phyloP scores from a whole-genome alignment of 2,797 vertebrate genomes.

The Sebastes steindachneri region DNA sequence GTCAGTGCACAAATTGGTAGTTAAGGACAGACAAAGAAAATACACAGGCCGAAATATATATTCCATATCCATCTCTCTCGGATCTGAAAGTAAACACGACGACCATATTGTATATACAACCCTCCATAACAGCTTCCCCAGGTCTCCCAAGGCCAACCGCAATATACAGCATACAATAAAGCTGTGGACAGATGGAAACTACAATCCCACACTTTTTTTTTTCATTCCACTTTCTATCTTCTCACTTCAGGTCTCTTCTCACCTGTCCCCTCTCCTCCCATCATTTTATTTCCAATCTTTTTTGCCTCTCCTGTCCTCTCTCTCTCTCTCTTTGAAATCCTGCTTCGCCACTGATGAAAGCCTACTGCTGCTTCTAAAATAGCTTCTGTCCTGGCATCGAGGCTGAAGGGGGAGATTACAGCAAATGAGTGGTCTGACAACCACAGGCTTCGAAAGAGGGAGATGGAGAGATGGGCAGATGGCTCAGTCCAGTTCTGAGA shows the following conservation, averaged over 20 bases:
- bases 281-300: slow-evolving; percentile 4
- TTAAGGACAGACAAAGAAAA: slow-evolving; percentile 22
- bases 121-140: slow-evolving; percentile 20
- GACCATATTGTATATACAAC: slow-evolving; percentile 37
- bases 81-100: slow-evolving; percentile 49
- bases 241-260: slow-evolving; percentile 22
- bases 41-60: slow-evolving; percentile 15
- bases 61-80: slow-evolving; percentile 14
- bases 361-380: slow-evolving; percentile 66
- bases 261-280: slow-evolving; percentile 14
- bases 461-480: slow-evolving; percentile 71
- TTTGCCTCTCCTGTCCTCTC: not conserved
- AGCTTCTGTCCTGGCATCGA: slow-evolving; percentile 65
- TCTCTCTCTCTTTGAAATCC: slow-evolving; percentile 39
- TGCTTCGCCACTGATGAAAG: slow-evolving; percentile 57
- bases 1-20: not conserved
- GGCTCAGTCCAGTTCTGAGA: slow-evolving; percentile 59
- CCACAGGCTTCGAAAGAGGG: slow-evolving; percentile 63
- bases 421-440: slow-evolving; percentile 77
- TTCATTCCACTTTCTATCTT: slow-evolving; percentile 14
- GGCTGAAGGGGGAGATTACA: slow-evolving; percentile 70
- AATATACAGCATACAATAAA: slow-evolving; percentile 6
- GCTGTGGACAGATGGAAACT: not conserved
- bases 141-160: slow-evolving; percentile 20
- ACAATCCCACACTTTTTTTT: not conserved